These are phyloP conservation scores for Limnephilus marmoratus DNA, from an alignment of 2,888 invertebrate genomes.

Conservation along the genomic window DNA sequence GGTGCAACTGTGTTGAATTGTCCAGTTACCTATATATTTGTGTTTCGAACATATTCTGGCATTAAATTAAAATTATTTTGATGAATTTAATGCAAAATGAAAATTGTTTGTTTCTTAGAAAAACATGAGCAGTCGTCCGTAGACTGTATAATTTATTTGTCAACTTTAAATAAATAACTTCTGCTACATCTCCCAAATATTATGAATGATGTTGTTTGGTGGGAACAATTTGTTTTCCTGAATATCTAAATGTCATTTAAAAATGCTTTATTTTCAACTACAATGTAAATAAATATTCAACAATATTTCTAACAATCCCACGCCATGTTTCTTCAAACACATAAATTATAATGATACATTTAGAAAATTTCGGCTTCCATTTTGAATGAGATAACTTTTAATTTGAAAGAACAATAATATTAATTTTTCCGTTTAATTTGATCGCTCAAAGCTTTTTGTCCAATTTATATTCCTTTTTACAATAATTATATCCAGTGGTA, in stretches of 20 bases:
- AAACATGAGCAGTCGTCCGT: not conserved
- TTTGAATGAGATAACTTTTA: conserved; percentile 43
- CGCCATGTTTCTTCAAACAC: not conserved
- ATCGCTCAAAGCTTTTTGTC: conserved; percentile 17
- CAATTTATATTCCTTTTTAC: conserved; percentile 25
- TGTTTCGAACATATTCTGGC: no score
- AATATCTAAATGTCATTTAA: not conserved
- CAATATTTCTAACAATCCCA: not conserved
- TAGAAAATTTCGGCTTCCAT: conserved; percentile 33
- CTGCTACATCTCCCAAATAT: not conserved
- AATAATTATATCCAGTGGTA: conserved; percentile 9
- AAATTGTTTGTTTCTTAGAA: not conserved
- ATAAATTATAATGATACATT: conserved; percentile 34
- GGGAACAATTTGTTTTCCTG: not conserved
- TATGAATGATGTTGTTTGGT: not conserved
- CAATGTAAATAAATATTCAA: not conserved
- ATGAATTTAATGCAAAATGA: no score
- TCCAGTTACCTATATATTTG: no score
- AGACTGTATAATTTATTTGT: not conserved
- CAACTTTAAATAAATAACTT: not conserved
- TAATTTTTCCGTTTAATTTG: conserved; percentile 23
- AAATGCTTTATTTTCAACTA: not conserved
- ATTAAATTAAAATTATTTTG: no score
- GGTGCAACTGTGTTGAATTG: no score
- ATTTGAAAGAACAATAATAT: conserved; percentile 28